Base-by-base conservation (phyloP, 1,140 invertebrate species). In the Heliconius melpomene region DNA sequence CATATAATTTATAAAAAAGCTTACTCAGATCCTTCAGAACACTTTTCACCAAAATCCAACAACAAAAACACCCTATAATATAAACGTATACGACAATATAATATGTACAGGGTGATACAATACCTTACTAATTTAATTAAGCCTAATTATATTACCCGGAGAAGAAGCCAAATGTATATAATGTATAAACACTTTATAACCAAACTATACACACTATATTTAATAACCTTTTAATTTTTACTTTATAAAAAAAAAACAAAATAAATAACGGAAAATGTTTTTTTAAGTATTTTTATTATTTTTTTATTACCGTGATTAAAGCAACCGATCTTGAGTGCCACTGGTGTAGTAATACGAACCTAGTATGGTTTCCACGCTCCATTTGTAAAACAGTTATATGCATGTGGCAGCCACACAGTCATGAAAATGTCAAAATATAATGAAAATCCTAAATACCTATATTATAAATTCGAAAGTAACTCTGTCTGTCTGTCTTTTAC, bases 371-470 rank as follows among this genome's bases (percentile, higher is more conserved):
- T 86, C 85, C 81, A 91, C 90, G 90, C 89, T 93, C 92, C 89
- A 92, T 88, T 93, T 93, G 92, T 88, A 89, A 87, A 89, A 90
- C 88, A 88, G 91, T 90, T 88, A 90, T 88, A 92, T 91, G 89
- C 89, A 86, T 82, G 50, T 66, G 60, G 26, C 1, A 16, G 26
- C 60, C 60, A 66, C 29, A 66, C 3, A 16, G 13, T 66, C 5
- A 66, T 16, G 60, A 13, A 23, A 57, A 57, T 23, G 3, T 52
- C 18, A 8, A 20, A 57, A 57, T 57, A 57, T 57, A 3, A 1
- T 9, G 7, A 57, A 57, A 57, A 23, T n/a, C n/a, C n/a, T n/a
- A n/a, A n/a, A n/a, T n/a, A n/a, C n/a, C n/a, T n/a, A n/a, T n/a
- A n/a, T n/a, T n/a, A n/a, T n/a, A n/a, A n/a, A n/a, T n/a, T n/a